Base-by-base conservation (phyloP, 2,113 vertebrate genomes). In the Pomatorhinus ruficollis region DNA sequence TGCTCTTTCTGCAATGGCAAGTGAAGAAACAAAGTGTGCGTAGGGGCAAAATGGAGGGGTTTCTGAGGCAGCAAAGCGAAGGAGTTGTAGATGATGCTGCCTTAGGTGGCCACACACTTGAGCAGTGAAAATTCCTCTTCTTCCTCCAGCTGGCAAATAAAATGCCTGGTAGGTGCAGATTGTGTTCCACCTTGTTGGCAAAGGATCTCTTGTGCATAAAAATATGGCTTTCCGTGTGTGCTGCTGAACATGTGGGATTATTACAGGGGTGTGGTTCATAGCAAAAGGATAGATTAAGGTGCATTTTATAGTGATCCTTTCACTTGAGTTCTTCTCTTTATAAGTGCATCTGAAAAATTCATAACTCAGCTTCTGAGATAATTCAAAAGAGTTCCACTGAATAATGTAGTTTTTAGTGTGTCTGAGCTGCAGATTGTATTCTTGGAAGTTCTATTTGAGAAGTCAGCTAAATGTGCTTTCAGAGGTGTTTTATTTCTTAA, bases 391-490 rank as follows among this genome's bases (percentile, higher is more conserved):
- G 35, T 82, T 81, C 39, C 22, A 52, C 15, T 60, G n/a, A 89
- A 28, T 56, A 22, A 40, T 57, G 39, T 65, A 31, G 17, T 11
- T 75, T 52, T 52, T 64, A 40, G 6, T 57, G 30, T 76, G 42
- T 63, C 68, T 95, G 50, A 88, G 23, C 45, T 74, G 63, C 59
- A 79, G 8, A 30, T 45, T 83, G 1, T 93, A 19, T 95, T 95
- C 79, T 87, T 89, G 80, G 76, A 93, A 95, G 50, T 47, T 50
- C 39, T 79, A 23, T 89, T 91, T 84, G 44, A 87, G 77, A 71
- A 84, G 23, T 54, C 81, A 89, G 47, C 42, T 92, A 77, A 84
- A 72, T 49, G 44, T 28, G 28, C 40, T 85, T 85, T 91, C 57
- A 79, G 35, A 83, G 83, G 16, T 14, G 12, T 63, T 90, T 44